These are phyloP conservation scores for Australoheros facetus DNA, from an alignment of 2,797 vertebrate species.

Conservation along the genomic window DNA sequence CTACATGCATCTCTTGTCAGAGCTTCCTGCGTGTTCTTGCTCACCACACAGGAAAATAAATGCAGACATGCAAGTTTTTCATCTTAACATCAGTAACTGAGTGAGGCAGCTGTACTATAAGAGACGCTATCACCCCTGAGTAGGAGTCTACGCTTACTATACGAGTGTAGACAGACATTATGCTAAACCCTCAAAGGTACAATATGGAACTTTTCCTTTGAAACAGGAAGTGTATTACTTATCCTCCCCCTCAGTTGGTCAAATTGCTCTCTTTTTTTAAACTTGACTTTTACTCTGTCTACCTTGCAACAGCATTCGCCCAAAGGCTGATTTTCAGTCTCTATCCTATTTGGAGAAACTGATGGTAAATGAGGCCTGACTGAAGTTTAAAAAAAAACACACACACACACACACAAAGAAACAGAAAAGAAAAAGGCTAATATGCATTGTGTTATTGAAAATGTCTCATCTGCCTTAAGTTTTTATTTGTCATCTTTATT, in stretches of 20 bases:
- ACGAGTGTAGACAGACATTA: slow-evolving; percentile 38
- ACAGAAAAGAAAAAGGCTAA: neutral
- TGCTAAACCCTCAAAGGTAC: slow-evolving; percentile 30
- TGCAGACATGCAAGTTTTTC: slow-evolving; percentile 42
- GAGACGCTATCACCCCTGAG: slow-evolving; percentile 34
- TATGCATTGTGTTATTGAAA: slow-evolving; percentile 6
- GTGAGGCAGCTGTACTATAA: slow-evolving; percentile 27
- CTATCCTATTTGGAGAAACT: slow-evolving; percentile 5
- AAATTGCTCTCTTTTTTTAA: slow-evolving; percentile 1
- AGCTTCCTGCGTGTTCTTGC: slow-evolving; percentile 41
- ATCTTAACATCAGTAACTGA: slow-evolving; percentile 48
- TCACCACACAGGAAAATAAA: slow-evolving; percentile 55
- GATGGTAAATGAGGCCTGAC: neutral
- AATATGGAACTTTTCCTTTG: slow-evolving; percentile 11
- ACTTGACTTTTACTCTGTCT: slow-evolving; percentile 20
- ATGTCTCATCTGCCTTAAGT: neutral
- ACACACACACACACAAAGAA: too few species aligned
- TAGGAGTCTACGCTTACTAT: slow-evolving; percentile 38
- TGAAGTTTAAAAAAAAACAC: neutral
- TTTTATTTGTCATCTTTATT: neutral
- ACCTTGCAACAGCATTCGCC: slow-evolving; percentile 18
- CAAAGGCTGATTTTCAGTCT: slow-evolving; percentile 3
- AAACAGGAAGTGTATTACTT: slow-evolving; percentile 34
- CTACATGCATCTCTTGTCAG: slow-evolving; percentile 46
- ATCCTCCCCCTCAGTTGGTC: slow-evolving; percentile 40